Evolutionary conservation across 1,140 invertebrate species (phyloP), one percentile per base, ranked within the genome.

Genomic region (Campoletis sonorensis): DNA sequence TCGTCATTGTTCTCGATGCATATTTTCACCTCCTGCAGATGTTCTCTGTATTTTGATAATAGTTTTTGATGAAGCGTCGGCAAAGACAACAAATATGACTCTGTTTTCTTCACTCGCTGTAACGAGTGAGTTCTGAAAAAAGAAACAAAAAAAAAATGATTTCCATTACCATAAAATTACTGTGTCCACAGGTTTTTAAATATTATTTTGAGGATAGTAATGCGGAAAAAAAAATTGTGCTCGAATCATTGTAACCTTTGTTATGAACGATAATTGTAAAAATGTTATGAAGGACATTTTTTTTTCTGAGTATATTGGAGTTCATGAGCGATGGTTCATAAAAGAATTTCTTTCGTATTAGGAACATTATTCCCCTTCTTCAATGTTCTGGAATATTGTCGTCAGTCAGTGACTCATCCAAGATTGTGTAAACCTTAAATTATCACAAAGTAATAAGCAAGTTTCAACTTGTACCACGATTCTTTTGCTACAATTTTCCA

Each of bases 1-100:
- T 94, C 93, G 85, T 96, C 95, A 91, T 99, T 99, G 76, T 95
- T 94, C 67, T 97, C 96, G 30, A 99, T 95, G 87, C 97, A 97
- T 58, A 93, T 92, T 87, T 95, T 94, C 11, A 98, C 93, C 64
- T 94, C 93, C 49, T 94, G 92, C 71, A 99, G 91, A 89, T 98
- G 96, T 7, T 95, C 92, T 58, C 93, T 93, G 88, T 98, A 99
- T 79, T 95, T 95, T 16, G 93, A 90, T 0, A 99, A 91, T 82
- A 97, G 92, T 72, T 94, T 92, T 88, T 97, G 96, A 89, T 99
- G 97, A 33, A 94, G 93, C 40, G 91, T 77, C 16, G 97, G 95
- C 30, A 98, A 90, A n/a, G 93, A 94, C 7, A 94, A 92, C 21
- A 98, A 93, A 88, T 97, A 97, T 61, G 93, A 93, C 88, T 97